These are phyloP conservation scores for Eira barbara DNA, from an alignment of 2,113 vertebrate species.

Conservation along the genomic window DNA sequence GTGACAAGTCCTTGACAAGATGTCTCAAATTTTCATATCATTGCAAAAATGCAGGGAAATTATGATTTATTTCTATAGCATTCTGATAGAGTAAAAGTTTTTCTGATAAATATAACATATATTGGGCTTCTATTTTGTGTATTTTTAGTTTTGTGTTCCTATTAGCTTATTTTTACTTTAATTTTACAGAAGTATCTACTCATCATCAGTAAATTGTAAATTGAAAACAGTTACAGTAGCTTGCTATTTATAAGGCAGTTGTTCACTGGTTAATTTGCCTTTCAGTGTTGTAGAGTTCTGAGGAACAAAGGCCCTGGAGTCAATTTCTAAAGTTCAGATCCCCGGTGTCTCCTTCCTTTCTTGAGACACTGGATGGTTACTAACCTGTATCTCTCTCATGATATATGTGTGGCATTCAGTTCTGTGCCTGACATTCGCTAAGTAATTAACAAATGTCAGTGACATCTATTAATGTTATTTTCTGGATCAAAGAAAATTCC, in stretches of 20 bases:
- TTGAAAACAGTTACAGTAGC: not conserved
- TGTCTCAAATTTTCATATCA: not conserved
- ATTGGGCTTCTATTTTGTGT: not conserved
- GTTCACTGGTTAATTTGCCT: not conserved
- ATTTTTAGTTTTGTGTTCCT: not conserved
- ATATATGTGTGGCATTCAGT: constrained; percentile 52
- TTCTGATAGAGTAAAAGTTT: not conserved
- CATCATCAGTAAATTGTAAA: not conserved
- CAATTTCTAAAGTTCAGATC: constrained; percentile 36
- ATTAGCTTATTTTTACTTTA: not conserved
- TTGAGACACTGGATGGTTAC: constrained; percentile 25
- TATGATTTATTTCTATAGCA: not conserved
- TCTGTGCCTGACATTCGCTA: constrained; percentile 43
- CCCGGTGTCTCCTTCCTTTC: constrained; percentile 23
- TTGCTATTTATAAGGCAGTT: not conserved
- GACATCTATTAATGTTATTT: constrained; percentile 49
- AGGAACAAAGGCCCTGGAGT: constrained; percentile 4
- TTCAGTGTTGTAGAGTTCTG: not conserved
- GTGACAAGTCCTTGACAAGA: not conserved
- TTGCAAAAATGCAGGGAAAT: not conserved
- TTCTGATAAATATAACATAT: not conserved
- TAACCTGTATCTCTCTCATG: constrained; percentile 50
- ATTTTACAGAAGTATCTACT: not conserved
- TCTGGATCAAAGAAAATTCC: constrained; percentile 21
- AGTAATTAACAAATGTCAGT: constrained; percentile 70